Evolutionary conservation across 2,113 vertebrate species (phyloP).

Genomic region (Apodemus speciosus): DNA sequence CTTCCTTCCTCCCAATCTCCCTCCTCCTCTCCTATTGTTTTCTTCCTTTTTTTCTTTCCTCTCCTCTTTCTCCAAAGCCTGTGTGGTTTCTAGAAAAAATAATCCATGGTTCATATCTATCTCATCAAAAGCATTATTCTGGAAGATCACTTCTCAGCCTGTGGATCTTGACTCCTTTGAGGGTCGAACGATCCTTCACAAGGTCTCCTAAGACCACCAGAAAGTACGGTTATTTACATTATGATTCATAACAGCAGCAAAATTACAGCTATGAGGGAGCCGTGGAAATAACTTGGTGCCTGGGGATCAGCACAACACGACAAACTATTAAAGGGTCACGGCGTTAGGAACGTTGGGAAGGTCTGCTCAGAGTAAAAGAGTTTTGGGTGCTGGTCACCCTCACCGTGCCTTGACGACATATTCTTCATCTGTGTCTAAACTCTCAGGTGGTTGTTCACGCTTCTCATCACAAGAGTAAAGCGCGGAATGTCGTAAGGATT

Average conservation of each 20-base stretch:
- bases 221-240: not conserved
- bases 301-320: not conserved
- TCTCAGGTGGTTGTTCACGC: not conserved
- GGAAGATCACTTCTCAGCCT: not conserved
- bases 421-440: not conserved
- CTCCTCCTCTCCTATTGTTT: not conserved
- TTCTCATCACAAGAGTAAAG: not conserved
- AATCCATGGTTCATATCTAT: not conserved
- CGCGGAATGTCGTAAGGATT: not conserved
- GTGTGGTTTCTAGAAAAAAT: not conserved
- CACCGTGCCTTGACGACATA: not conserved
- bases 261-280: not conserved
- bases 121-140: not conserved
- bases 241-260: not conserved
- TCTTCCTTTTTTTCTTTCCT: not conserved
- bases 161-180: not conserved
- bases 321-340: not conserved
- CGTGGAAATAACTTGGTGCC: not conserved
- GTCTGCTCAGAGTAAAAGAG: not conserved
- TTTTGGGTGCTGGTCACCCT: not conserved
- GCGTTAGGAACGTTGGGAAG: not conserved
- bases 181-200: not conserved
- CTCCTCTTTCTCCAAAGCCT: not conserved
- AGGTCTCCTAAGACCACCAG: not conserved
- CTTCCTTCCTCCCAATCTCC: not conserved